These are phyloP conservation scores for Penelope pileata DNA, from an alignment of 2,113 vertebrate species.

Conservation along the genomic window DNA sequence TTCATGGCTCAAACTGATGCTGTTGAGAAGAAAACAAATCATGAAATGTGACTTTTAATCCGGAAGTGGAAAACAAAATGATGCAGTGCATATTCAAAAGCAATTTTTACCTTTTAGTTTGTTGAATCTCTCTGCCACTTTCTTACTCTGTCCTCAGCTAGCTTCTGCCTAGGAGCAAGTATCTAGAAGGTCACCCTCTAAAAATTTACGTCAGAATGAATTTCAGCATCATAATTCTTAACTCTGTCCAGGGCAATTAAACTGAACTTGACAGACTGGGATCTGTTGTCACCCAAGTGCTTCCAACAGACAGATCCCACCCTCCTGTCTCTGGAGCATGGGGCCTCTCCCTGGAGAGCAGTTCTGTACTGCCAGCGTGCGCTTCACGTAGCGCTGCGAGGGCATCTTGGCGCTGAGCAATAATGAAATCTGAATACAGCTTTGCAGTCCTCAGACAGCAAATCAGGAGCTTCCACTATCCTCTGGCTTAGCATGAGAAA, in stretches of 20 bases:
- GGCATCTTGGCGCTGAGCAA: no score
- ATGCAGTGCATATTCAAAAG: neutral
- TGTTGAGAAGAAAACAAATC: neutral
- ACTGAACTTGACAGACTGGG: neutral
- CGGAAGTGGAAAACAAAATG: neutral
- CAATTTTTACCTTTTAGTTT: neutral
- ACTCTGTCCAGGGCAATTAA: neutral
- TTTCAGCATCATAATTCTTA: neutral
- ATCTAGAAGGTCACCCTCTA: neutral
- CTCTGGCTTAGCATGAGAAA: no score
- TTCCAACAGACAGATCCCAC: neutral
- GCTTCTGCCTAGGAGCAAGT: neutral
- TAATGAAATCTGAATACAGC: neutral
- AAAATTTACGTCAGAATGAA: neutral
- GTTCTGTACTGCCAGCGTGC: neutral
- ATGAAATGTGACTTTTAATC: neutral
- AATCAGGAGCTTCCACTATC: neutral
- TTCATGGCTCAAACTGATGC: neutral
- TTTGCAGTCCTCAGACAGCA: neutral
- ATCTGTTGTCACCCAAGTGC: neutral
- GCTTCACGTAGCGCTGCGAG: neutral
- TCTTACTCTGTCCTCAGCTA: neutral
- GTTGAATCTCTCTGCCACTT: neutral
- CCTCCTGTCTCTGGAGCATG: neutral
- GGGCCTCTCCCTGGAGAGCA: neutral